Base-by-base conservation (phyloP, 2,888 invertebrate species). In the Chaitophorus viminalis region DNA sequence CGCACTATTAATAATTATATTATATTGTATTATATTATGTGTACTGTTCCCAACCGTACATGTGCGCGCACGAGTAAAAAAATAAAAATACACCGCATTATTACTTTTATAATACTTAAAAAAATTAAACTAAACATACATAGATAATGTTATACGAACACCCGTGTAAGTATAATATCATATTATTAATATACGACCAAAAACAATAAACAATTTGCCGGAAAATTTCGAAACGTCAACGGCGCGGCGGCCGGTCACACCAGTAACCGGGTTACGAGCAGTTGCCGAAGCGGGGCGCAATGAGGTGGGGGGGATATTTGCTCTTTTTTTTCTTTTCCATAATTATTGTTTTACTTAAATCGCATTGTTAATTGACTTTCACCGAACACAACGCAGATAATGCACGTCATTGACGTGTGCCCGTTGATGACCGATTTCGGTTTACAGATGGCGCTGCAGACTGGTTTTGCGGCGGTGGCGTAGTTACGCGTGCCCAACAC, bases 401-500 rank as follows among this genome's bases (percentile, higher is more conserved):
- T 17, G 70, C 31, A 14, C 46, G 46, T 14, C 46, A 14, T 46
- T 46, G 46, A 14, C 46, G 46, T 46, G 60, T 25, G 60, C 60
- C 60, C 60, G n/a, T 39, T n/a, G 31, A 46, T 11, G 11, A 52
- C 33, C 33, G 52, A 36, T 36, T 54, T 54, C 54, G 60, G 52
- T 9, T 18, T 29, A 39, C 36, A 79, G 86, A 79, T 79, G 79
- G 86, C 86, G 86, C 72, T 39, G 72, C 14, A 2, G 60, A 21
- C 74, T 5, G 21, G 9, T 17, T 74, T 6, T 18, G 82, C 52
- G 54, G 39, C 65, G 54, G 60, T 17, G 84, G 54, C 21, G 60
- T 6, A 25, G n/a, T n/a, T 25, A 79, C 72, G 86, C 86, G 79
- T 86, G 86, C 54, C 14, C 39, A 65, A 75, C 31, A 25, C 79